phyloP scores from a whole-genome alignment of 2,113 vertebrate species.

The Ahaetulla prasina region DNA sequence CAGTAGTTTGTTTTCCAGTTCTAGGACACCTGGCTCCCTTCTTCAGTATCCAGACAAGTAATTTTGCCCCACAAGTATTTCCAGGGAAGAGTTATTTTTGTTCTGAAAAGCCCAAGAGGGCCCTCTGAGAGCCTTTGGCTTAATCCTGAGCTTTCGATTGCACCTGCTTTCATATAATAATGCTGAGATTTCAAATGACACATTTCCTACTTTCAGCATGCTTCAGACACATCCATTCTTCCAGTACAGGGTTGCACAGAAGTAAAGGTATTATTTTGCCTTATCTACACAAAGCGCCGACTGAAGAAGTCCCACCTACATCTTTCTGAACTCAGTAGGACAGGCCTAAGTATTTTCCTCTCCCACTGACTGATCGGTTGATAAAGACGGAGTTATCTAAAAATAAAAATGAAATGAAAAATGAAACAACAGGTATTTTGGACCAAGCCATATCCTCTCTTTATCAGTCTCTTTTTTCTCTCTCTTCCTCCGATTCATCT shows the following conservation, averaged over 20 bases:
- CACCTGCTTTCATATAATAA: not conserved
- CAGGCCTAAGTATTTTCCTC: not conserved
- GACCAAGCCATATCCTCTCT: not conserved
- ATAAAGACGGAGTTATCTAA: not conserved
- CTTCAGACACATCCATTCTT: not conserved
- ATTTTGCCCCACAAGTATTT: not conserved
- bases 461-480: not conserved
- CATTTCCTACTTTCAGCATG: not conserved
- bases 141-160: not conserved
- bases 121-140: not conserved
- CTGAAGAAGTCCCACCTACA: not conserved
- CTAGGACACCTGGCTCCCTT: not conserved
- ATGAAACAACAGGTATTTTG: not conserved
- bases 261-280: not conserved
- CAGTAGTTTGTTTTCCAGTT: not conserved
- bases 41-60: not conserved
- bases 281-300: not conserved
- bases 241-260: not conserved
- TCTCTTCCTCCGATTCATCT: not conserved
- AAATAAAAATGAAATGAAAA: not conserved
- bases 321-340: not conserved
- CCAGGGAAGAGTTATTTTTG: conserved; percentile 4
- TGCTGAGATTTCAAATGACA: not conserved
- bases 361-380: not conserved
- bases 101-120: conserved; percentile 3